Evolutionary conservation across 1,140 invertebrate species (phyloP).

Genomic region (Penaeus japonicus): DNA sequence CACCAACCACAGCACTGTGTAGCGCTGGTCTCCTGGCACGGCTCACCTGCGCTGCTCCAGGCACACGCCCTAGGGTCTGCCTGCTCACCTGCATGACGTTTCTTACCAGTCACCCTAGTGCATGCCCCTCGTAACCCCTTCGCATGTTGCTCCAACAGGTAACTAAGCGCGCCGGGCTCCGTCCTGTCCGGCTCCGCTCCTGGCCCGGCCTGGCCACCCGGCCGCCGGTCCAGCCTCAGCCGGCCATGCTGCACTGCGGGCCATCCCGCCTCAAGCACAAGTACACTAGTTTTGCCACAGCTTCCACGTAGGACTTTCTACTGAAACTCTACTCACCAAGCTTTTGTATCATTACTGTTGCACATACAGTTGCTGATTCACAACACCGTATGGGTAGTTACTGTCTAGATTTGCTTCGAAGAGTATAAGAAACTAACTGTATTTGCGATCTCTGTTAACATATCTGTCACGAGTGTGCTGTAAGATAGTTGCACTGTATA

Average conservation of each 20-base stretch:
- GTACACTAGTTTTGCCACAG: constrained; percentile 38
- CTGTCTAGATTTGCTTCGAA: too few relatives aligned
- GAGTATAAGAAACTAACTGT: too few relatives aligned
- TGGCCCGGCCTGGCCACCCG: not conserved
- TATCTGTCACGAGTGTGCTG: too few relatives aligned
- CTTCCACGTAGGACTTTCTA: constrained; percentile 44
- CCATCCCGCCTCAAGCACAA: constrained; percentile 6
- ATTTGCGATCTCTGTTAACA: too few relatives aligned
- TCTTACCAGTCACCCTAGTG: not conserved
- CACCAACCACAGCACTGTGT: constrained; percentile 43
- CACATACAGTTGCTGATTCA: not conserved
- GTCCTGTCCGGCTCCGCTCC: not conserved
- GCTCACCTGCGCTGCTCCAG: constrained; percentile 15
- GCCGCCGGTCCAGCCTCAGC: not conserved
- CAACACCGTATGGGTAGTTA: too few relatives aligned
- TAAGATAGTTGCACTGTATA: too few relatives aligned
- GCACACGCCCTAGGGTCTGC: constrained; percentile 17
- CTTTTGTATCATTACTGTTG: not conserved
- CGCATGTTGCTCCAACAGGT: not conserved
- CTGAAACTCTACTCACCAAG: constrained; percentile 10
- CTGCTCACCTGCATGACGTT: constrained; percentile 12
- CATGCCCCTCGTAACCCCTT: not conserved
- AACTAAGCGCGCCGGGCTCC: not conserved
- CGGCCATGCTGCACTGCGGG: not conserved
- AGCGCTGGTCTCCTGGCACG: constrained; percentile 18